phyloP scores from a whole-genome alignment of 2,113 vertebrate genomes.

The Anarrhichthys ocellatus region DNA sequence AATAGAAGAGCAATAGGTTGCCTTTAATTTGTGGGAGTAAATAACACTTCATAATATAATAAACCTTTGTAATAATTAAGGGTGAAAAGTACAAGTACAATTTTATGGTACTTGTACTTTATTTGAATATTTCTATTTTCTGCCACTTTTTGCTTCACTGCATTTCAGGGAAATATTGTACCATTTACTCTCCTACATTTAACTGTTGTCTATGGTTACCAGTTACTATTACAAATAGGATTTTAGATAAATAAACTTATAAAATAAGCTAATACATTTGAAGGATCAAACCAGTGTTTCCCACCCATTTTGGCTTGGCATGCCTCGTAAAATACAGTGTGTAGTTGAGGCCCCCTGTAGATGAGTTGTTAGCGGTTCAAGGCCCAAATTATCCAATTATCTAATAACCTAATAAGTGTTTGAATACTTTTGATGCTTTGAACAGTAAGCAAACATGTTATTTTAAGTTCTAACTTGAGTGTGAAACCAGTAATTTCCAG shows the following conservation, averaged over 20 bases:
- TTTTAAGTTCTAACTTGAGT: background rate
- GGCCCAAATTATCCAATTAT: background rate
- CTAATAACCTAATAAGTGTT: background rate
- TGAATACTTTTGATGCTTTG: background rate
- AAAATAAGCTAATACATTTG: background rate
- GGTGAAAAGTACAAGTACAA: background rate
- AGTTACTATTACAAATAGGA: background rate
- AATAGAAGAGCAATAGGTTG: background rate
- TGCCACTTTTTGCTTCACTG: no score
- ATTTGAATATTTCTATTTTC: background rate
- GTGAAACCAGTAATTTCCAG: conserved; percentile 4
- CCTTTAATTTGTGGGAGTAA: background rate
- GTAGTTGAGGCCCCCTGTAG: background rate
- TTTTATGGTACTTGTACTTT: background rate
- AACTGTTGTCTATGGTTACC: background rate
- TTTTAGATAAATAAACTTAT: background rate
- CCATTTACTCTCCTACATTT: background rate
- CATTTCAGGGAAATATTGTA: background rate
- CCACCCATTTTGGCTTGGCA: background rate
- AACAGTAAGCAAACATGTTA: background rate
- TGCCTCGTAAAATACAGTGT: background rate
- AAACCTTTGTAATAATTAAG: background rate
- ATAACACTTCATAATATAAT: background rate
- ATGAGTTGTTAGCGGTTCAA: background rate
- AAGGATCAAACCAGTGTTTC: background rate